Base-by-base conservation (phyloP, 1,140 invertebrate species). In the Zophobas morio region DNA sequence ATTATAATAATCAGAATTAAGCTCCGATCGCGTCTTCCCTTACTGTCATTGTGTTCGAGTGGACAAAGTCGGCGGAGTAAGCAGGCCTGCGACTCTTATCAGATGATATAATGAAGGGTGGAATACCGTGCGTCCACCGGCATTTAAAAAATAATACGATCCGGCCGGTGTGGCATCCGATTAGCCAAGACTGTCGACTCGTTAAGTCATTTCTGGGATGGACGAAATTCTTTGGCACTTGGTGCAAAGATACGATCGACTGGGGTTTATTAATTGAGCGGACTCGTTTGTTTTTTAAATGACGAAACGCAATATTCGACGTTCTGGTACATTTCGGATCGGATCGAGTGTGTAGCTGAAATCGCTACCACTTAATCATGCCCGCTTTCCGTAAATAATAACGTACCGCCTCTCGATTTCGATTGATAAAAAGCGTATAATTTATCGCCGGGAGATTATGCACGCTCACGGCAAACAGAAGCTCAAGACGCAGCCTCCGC, bases 1-100 rank as follows among this genome's bases (percentile, higher is more conserved):
- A 81, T 81, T 79, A 81, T 78, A 76, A 79, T 78, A 81, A 81
- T 81, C 77, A 76, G 78, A 77, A 76, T 71, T 81, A 79, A 79
- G 71, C 70, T 63, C 60, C 63, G 77, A 78, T 78, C 70, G 70
- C 49, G 39, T 47, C 70, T 63, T 39, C 49, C 36, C 47, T 36
- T 34, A 32, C 8, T 36, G 66, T 33, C 60, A 66, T 42, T 6
- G 36, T 66, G 36, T 42, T 20, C 20, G 20, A 37, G 70, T 73
- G 71, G 71, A 73, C 71, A 56, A 73, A 73, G 71, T 73, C 35
- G 60, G 60, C 33, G 33, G 33, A 32, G 39, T 66, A 66, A 40
- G 60, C 60, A 42, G 39, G 37, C 33, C 37, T 42, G 71, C 71
- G 8, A 73, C n/a, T 32, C 37, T 74, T 74, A 74, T 74, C 72